Evolutionary conservation across 37 sponge, comb jelly and placozoan species (phyloP).

Genomic region (Eunapius fragilis): DNA sequence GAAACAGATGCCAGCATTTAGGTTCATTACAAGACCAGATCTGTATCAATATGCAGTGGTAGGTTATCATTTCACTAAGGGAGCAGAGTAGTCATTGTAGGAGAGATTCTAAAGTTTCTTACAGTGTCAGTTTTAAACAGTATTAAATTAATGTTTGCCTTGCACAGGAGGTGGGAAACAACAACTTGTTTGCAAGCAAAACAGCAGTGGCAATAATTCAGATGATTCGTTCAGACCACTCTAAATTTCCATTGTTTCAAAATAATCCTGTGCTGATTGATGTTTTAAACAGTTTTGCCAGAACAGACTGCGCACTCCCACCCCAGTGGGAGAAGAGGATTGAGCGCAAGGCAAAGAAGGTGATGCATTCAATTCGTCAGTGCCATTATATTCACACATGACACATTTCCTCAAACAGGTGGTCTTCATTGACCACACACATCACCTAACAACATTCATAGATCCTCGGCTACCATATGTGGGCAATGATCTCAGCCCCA

Average conservation of each 20-base stretch:
- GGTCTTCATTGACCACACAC: slow-evolving; percentile 77
- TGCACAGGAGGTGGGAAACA: slow-evolving; percentile 30
- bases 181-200: slow-evolving; percentile 19
- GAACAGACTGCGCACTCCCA: slow-evolving; percentile 64
- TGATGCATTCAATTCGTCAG: neutral
- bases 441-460: slow-evolving; percentile 67
- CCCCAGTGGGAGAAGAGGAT: slow-evolving; percentile 62
- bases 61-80: too few species aligned
- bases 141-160: neutral
- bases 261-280: slow-evolving; percentile 48
- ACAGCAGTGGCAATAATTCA: slow-evolving; percentile 55
- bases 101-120: too few species aligned
- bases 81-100: too few species aligned
- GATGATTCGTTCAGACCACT: slow-evolving; percentile 55
- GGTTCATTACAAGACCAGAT: slow-evolving; percentile 66
- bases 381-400: neutral
- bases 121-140: too few species aligned
- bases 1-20: slow-evolving; percentile 36
- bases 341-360: slow-evolving; percentile 32
- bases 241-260: slow-evolving; percentile 25
- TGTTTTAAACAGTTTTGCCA: slow-evolving; percentile 70
- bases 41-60: slow-evolving; percentile 67
- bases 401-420: neutral
- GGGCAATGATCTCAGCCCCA: slow-evolving; percentile 43
- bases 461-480: slow-evolving; percentile 85